Evolutionary conservation across 2,888 invertebrate genomes (phyloP), one percentile per base, ranked within the genome.

Genomic region (Spialia ferax): DNA sequence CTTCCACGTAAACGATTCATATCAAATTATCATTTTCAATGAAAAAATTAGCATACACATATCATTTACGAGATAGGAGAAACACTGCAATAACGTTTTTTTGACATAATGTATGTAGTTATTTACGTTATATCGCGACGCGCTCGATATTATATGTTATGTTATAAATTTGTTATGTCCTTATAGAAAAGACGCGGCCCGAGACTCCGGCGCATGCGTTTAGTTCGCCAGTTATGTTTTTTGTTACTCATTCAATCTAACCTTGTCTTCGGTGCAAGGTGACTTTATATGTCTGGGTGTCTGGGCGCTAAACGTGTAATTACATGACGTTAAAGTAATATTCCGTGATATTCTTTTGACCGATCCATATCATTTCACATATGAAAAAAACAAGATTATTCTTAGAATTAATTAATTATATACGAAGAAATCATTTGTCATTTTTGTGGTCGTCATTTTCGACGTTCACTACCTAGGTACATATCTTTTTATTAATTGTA

Each of bases 251-350:
- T 89, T 91, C 86, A 88, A 87, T 79, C 78, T 90, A 89, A 92
- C 93, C 93, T 93, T 93, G 91, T 81, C 80, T 81, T 85, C 83
- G 84, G 72, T 78, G 85, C 91, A 93, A 93, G 93, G 93, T 93
- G 93, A 93, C 93, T 92, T 91, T 89, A 88, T 84, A 87, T 85
- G 90, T 87, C 89, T 88, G 90, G 81, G 83, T 86, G 90, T 90
- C 89, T 90, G 92, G 84, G 82, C 89, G 88, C 86, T 88, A 88
- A 89, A 88, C 88, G 82, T 91, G 84, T 90, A 89, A 92, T 92
- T 91, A 91, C 85, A 84, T 87, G 86, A 87, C 84, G 86, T 87
- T 85, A 84, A 83, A 87, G 80, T 87, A 84, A 83, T 78, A 79
- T 84, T 86, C 85, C 80, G 84, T 81, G 78, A 86, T 88, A 88